These are phyloP conservation scores for Synanthedon formicaeformis DNA, from an alignment of 2,888 invertebrate species.

Conservation along the genomic window DNA sequence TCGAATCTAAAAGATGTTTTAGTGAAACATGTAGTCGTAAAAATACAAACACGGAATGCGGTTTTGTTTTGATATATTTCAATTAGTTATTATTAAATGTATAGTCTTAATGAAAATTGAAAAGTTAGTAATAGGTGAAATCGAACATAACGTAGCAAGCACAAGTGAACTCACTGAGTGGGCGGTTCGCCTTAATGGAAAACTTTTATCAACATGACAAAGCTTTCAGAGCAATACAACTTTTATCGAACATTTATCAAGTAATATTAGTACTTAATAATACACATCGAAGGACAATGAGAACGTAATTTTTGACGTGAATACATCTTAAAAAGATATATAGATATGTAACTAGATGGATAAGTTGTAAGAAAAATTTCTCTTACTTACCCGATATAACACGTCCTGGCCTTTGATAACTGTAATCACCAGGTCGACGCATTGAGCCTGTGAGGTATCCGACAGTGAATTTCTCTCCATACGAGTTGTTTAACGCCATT, in stretches of 20 bases:
- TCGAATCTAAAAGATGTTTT: too few relatives aligned
- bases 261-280: too few relatives aligned
- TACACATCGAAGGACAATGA: background rate
- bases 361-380: background rate
- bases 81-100: too few relatives aligned
- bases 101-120: too few relatives aligned
- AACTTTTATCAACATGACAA: conserved; percentile 24
- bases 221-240: conserved; percentile 13
- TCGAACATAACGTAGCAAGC: background rate
- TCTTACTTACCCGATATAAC: conserved; percentile 63
- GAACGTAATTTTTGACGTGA: too few relatives aligned
- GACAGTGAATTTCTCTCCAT: conserved; percentile 75
- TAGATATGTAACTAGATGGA: background rate
- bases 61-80: too few relatives aligned
- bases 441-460: conserved; percentile 90
- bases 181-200: conserved; percentile 19
- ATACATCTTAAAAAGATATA: too few relatives aligned
- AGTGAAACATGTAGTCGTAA: too few relatives aligned
- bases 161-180: conserved; percentile 11
- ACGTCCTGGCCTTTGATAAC: conserved; percentile 81
- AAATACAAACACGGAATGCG: too few relatives aligned
- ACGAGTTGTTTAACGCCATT: conserved; percentile 22
- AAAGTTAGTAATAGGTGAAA: too few relatives aligned
- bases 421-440: conserved; percentile 79
- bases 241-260: too few relatives aligned